A percentile compares a stretch with the other conserved stretches of the same genome.
Conservation (phyloP, 2,888 invertebrate species). For the Rhamnusium bicolor region DNA sequence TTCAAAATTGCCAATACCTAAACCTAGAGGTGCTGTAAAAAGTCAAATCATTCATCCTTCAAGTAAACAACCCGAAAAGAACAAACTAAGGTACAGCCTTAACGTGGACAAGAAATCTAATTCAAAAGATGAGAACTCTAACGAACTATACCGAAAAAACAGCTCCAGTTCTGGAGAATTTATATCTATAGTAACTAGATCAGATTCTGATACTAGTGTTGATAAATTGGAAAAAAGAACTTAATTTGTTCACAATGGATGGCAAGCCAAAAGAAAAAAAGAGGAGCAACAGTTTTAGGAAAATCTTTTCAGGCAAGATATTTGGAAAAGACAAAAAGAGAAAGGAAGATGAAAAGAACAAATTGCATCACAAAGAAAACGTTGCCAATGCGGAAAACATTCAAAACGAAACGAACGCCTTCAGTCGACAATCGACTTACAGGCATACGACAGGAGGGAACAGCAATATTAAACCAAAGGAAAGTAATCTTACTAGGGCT, state of each 20-base stretch:
- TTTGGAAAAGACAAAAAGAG: conserved; percentile 68
- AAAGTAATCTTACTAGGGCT: conserved; percentile 38
- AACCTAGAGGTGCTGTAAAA: conserved; percentile 46
- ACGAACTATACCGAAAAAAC: conserved; percentile 47
- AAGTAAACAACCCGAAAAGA: conserved; percentile 26
- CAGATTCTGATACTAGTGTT: conserved; percentile 65
- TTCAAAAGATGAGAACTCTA: conserved; percentile 59
- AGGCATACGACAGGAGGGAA: conserved; percentile 58
- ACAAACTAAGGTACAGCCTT: conserved; percentile 43
- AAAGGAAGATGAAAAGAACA: conserved; percentile 68
- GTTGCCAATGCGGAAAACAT: conserved; percentile 58
- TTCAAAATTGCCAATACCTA: conserved; percentile 49
- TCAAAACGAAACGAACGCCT: conserved; percentile 65
- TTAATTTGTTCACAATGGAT: conserved; percentile 65
- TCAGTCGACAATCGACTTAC: conserved; percentile 60
- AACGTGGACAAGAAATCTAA: conserved; percentile 45
- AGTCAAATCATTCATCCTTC: conserved; percentile 47
- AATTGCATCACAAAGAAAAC: conserved; percentile 55
- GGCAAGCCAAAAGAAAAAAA: conserved; percentile 65
- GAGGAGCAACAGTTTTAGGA: conserved; percentile 65
- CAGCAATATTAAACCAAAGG: conserved; percentile 35
- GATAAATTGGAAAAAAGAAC: conserved; percentile 62
- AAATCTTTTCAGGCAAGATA: conserved; percentile 62
- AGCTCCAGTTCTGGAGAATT: conserved; percentile 52
- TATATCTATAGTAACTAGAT: conserved; percentile 53